A percentile compares a stretch with the other conserved stretches of the same genome.
These are phyloP conservation scores for Plebejus melissa DNA, from an alignment of 2,888 invertebrate species.

Conservation along the genomic window DNA sequence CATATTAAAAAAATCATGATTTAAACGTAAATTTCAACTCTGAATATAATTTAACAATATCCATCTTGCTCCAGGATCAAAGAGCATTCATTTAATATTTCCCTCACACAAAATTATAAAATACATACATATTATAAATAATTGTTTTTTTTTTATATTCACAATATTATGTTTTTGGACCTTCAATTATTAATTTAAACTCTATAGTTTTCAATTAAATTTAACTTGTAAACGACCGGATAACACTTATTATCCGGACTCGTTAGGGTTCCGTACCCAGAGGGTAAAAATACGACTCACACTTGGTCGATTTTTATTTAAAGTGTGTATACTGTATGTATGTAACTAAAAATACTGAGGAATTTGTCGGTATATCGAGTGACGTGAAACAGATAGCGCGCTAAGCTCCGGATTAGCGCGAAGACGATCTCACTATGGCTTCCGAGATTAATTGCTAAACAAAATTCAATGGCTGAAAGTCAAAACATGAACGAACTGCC, in stretches of 20 bases:
- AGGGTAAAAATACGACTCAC: no score
- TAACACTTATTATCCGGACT: slow-evolving; percentile 21
- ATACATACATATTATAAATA: neutral
- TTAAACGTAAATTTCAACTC: no score
- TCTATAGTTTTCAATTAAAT: neutral
- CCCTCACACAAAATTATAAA: neutral
- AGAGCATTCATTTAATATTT: neutral
- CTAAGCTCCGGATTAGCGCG: slow-evolving; percentile 53
- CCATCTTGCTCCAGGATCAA: neutral
- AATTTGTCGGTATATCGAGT: slow-evolving; percentile 41
- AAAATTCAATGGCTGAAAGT: neutral
- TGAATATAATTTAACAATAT: no score
- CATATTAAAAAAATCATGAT: no score
- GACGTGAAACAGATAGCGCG: slow-evolving; percentile 60
- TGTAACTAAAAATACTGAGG: slow-evolving; percentile 44
- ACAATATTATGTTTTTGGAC: neutral
- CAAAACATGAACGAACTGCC: no score
- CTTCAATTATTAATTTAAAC: neutral
- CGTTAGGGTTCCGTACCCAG: neutral
- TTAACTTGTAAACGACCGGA: slow-evolving; percentile 10
- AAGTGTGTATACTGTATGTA: slow-evolving; percentile 32
- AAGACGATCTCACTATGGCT: slow-evolving; percentile 36
- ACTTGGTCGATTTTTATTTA: neutral
- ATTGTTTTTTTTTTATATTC: neutral
- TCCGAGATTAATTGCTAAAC: neutral